Evolutionary conservation across 1,140 invertebrate genomes (phyloP), one percentile per base, ranked within the genome.

Genomic region (Lasioglossum baleicum): DNA sequence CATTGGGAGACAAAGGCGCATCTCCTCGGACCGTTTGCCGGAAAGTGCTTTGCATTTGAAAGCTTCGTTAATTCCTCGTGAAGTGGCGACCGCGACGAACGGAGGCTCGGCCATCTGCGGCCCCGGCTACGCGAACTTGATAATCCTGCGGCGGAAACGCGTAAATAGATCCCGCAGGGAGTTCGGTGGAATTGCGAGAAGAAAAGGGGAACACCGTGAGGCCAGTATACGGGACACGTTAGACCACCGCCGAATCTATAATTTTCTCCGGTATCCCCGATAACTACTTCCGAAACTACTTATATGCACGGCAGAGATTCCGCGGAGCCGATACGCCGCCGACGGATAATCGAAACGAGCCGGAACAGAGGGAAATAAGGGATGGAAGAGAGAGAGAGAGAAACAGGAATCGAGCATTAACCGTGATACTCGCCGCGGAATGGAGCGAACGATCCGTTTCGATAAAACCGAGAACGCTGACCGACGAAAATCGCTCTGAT

Each of bases 201-300:
- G 56, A 58, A 15, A 15, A 5, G 61, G 17, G 17, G 17, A 26
- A 1, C 51, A 3, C 20, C 6, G 17, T 2, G 20, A 20, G 15
- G 1, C 17, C 17, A 6, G 66, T 70, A 22, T 15, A 51, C 42
- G 40, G 71, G n/a, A 42, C 58, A 51, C 44, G 20, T 17, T 35
- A 1, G 2, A 35, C 60, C 42, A 7, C 44, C 58, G 67, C 44
- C 73, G 71, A 65, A 83, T 70, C 75, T 83, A 83, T 83, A 83
- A 83, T 83, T 83, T 83, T 51, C 51, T 58, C 73, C 22, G 15
- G 75, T 83, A 71, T 60, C 75, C 26, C 2, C 67, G 68, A 77
- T 83, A 83, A 75, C 80, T 82, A 82, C 82, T 83, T 83, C 75
- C 66, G 73, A 83, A 53, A 81, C 48, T 70, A 83, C 70, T 83